phyloP scores from a whole-genome alignment of 2,113 vertebrate species.

The Larimichthys crocea region DNA sequence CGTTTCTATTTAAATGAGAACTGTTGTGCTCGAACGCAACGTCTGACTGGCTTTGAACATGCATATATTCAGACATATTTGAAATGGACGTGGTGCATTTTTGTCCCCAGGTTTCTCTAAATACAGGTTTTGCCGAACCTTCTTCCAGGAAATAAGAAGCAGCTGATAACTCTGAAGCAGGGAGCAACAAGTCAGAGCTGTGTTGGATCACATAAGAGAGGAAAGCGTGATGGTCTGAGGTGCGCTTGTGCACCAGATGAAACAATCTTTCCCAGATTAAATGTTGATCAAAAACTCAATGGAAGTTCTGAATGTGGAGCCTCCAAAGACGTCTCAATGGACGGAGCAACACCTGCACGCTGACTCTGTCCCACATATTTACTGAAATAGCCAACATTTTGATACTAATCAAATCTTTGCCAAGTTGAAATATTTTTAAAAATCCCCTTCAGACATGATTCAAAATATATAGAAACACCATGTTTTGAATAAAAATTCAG shows the following conservation, averaged over 20 bases:
- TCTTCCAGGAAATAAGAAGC: background rate
- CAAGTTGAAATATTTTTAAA: background rate
- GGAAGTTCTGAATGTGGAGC: background rate
- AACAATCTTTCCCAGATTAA: conserved; percentile 4
- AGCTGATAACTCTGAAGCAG: background rate
- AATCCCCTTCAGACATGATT: background rate
- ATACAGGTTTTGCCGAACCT: background rate
- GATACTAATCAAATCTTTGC: background rate
- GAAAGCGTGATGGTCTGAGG: background rate
- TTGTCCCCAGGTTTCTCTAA: background rate
- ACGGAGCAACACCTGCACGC: background rate
- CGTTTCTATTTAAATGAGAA: conserved; percentile 43
- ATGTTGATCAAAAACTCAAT: background rate
- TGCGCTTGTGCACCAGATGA: background rate
- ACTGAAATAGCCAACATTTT: background rate
- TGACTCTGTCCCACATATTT: background rate
- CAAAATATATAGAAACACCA: background rate
- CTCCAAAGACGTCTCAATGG: background rate
- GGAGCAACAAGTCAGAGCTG: background rate
- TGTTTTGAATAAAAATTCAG: background rate
- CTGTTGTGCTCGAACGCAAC: background rate
- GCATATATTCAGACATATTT: conserved; percentile 10
- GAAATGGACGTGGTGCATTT: background rate
- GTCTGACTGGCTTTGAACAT: background rate
- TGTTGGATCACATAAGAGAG: background rate